Evolutionary conservation across 2,797 vertebrate genomes (phyloP), one percentile per base, ranked within the genome.

Genomic region (Neomorphus geoffroyi): DNA sequence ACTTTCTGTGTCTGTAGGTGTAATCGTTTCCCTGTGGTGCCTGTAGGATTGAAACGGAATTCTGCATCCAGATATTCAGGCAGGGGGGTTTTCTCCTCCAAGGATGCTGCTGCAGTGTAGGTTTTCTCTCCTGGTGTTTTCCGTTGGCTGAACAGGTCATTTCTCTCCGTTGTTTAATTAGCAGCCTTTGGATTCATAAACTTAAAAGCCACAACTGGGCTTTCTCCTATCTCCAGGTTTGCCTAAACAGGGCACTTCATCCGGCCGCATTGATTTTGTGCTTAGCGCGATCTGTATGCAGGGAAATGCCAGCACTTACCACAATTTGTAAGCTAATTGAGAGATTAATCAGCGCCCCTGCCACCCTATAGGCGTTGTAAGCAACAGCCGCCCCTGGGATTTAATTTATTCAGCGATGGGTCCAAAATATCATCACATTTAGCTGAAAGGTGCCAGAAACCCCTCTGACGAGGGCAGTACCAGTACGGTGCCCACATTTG

Each of bases 301-400:
- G 83, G 62, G 90, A 93, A 64, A 88, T 74, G 86, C 91, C 96
- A 94, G 80, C 88, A 58, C 93, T 95, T 92, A 67, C 71, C 86
- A 77, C 93, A 92, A 84, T 96, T 96, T 96, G 90, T 94, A 92
- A 96, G 91, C 92, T 96, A 97, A 94, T 85, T 92, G 94, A 94
- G 95, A 96, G 93, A 97, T 95, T 95, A 96, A 95, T 96, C 91
- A 84, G 84, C 53, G n/a, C 61, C 71, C 94, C 72, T 86, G 84
- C 92, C 86, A 90, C 79, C 77, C 93, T 23, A 9, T 65, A n/a
- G n/a, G 28, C 18, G 16, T 32, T 92, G 79, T 30, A 41, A 83
- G 72, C 14, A 6, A 24, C 51, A 41, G 50, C 53, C 30, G 92
- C 74, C 83, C 82, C 27, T 22, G 74, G 88, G 92, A 81, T 75